phyloP scores from a whole-genome alignment of 2,888 invertebrate species.

The Aproaerema taeniolella region DNA sequence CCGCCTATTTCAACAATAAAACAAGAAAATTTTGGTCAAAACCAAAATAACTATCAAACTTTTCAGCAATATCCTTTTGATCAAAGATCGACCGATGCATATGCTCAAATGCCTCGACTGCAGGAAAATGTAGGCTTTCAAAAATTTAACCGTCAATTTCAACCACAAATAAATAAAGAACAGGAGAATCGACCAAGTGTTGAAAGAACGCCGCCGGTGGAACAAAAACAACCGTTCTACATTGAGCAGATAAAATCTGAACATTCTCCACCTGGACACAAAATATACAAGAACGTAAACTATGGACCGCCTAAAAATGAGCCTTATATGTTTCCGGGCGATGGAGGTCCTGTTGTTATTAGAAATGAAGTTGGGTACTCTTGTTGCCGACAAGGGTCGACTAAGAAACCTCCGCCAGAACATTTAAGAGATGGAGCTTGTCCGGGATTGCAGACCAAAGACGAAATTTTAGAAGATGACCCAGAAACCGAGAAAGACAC shows the following conservation, averaged over 20 bases:
- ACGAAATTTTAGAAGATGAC: slow-evolving; percentile 81
- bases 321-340: slow-evolving; percentile 80
- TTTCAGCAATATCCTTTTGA: slow-evolving; percentile 55
- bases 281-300: slow-evolving; percentile 68
- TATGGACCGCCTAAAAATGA: slow-evolving; percentile 60
- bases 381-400: slow-evolving; percentile 85
- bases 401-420: slow-evolving; percentile 83
- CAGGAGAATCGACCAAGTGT: slow-evolving; percentile 32
- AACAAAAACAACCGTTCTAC: slow-evolving; percentile 60
- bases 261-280: slow-evolving; percentile 72
- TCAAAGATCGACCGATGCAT: slow-evolving; percentile 39
- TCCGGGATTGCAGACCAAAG: slow-evolving; percentile 83
- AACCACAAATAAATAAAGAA: slow-evolving; percentile 41
- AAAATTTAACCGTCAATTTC: slow-evolving; percentile 54
- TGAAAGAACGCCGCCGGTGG: slow-evolving; percentile 32
- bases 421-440: slow-evolving; percentile 85
- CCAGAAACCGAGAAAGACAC: slow-evolving; percentile 66
- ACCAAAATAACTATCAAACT: slow-evolving; percentile 48
- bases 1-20: slow-evolving; percentile 74
- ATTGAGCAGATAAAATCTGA: slow-evolving; percentile 75
- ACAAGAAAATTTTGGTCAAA: slow-evolving; percentile 65
- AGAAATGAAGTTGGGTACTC: slow-evolving; percentile 81
- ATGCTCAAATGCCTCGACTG: slow-evolving; percentile 43
- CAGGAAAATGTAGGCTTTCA: slow-evolving; percentile 65
- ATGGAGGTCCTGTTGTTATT: slow-evolving; percentile 82